Conservation (phyloP, 2,113 vertebrate genomes). For the Dinomys branickii region DNA sequence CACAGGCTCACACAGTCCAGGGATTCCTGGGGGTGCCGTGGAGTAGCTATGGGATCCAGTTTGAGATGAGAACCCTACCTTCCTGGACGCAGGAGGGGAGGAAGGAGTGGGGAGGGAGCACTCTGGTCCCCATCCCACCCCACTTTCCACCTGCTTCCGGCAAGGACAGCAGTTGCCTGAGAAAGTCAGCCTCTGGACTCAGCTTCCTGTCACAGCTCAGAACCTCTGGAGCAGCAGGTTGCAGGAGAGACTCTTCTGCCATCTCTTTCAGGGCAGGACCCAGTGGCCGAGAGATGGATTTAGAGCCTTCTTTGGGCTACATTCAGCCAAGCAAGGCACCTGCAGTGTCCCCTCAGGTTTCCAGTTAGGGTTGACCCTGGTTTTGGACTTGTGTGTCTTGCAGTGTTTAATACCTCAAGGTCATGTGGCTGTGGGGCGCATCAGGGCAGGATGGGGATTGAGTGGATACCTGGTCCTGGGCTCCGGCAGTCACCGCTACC, state of each 20-base stretch:
- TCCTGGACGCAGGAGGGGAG: neutral
- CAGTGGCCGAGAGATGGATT: neutral
- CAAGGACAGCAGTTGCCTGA: neutral
- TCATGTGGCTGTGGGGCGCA: constrained; percentile 79
- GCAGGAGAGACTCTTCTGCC: neutral
- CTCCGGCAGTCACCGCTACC: neutral
- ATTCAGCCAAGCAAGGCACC: neutral
- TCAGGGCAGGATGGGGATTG: constrained; percentile 61
- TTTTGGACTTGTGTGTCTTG: constrained; percentile 77
- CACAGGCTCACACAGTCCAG: neutral
- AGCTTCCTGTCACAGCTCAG: neutral
- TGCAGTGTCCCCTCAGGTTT: neutral
- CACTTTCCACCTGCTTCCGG: neutral
- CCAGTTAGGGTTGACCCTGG: neutral
- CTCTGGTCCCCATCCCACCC: neutral
- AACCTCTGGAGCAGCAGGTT: neutral
- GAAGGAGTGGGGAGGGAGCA: neutral
- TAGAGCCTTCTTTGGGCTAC: neutral
- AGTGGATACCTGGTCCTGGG: constrained; percentile 72
- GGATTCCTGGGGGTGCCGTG: too few species aligned
- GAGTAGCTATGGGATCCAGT: neutral
- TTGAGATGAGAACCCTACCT: neutral
- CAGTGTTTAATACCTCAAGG: constrained; percentile 88
- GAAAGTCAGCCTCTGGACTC: neutral
- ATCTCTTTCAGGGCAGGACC: neutral